A percentile compares a stretch with the other conserved stretches of the same genome.
Evolutionary conservation across 2,888 invertebrate genomes (phyloP).

Genomic region (Rhagonycha fulva): DNA sequence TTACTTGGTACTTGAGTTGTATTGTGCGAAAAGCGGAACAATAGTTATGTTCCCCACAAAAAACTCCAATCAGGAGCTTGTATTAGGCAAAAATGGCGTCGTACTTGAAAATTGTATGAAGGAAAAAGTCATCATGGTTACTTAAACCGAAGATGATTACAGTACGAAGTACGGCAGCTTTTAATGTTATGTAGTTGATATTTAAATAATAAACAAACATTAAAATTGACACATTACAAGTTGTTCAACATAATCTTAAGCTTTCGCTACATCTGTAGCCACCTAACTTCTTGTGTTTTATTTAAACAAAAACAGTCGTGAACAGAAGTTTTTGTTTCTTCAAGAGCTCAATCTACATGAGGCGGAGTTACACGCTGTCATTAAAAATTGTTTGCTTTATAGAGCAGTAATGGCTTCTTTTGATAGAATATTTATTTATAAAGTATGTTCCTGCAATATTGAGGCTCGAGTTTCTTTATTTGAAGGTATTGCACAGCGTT

Average conservation of each 20-base stretch:
- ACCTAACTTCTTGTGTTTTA: neutral
- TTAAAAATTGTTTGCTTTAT: slow-evolving; percentile 11
- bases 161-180: neutral
- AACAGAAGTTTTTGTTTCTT: neutral
- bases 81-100: neutral
- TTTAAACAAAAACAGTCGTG: neutral
- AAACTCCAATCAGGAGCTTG: neutral
- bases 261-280: neutral
- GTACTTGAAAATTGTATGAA: neutral
- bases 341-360: slow-evolving; percentile 1
- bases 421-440: neutral
- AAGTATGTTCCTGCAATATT: neutral
- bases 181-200: neutral
- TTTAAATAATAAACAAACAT: neutral
- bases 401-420: slow-evolving; percentile 1
- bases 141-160: neutral
- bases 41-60: neutral
- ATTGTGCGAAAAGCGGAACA: neutral
- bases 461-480: neutral
- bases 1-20: neutral
- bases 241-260: neutral
- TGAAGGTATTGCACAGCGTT: neutral
- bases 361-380: slow-evolving; percentile 2
- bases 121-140: neutral
- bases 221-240: neutral